These are phyloP conservation scores for Lasioglossum villosulum DNA, from an alignment of 2,888 invertebrate genomes.

Conservation along the genomic window DNA sequence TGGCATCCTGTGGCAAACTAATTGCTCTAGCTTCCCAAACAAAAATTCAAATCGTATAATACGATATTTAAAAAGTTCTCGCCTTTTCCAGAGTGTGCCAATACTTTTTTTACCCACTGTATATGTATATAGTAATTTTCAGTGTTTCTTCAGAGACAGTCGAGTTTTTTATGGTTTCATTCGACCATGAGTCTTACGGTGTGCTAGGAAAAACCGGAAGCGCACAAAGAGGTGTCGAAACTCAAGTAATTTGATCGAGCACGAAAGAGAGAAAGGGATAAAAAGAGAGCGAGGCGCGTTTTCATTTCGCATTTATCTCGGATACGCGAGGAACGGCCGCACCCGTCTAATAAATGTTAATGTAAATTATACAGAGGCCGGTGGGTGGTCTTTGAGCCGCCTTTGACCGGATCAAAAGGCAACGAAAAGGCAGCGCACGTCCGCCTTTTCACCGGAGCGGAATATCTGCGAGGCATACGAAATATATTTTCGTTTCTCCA, in stretches of 20 bases:
- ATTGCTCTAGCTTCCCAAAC: too few relatives aligned
- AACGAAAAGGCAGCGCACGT: slow-evolving; percentile 43
- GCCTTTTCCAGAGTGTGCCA: too few relatives aligned
- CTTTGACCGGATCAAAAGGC: slow-evolving; percentile 29
- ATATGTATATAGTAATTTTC: too few relatives aligned
- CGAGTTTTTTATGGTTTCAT: background rate
- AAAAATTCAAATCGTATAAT: too few relatives aligned
- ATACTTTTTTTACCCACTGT: too few relatives aligned
- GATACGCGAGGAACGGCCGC: background rate
- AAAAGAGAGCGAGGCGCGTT: background rate
- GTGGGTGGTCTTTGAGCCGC: slow-evolving; percentile 41
- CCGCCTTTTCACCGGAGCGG: slow-evolving; percentile 44
- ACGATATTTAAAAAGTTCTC: too few relatives aligned
- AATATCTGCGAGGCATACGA: slow-evolving; percentile 53
- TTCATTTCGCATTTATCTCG: background rate
- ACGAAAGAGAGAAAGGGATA: background rate
- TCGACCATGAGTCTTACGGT: background rate
- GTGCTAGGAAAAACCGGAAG: background rate
- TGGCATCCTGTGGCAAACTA: too few relatives aligned
- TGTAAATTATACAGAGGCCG: slow-evolving; percentile 41
- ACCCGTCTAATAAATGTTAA: slow-evolving; percentile 34
- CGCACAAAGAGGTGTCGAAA: slow-evolving; percentile 1
- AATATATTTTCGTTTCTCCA: slow-evolving; percentile 44
- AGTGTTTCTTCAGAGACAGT: background rate
- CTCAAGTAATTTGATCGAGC: background rate